These are phyloP conservation scores for Macaria liturata DNA, from an alignment of 2,888 invertebrate genomes.

Conservation along the genomic window DNA sequence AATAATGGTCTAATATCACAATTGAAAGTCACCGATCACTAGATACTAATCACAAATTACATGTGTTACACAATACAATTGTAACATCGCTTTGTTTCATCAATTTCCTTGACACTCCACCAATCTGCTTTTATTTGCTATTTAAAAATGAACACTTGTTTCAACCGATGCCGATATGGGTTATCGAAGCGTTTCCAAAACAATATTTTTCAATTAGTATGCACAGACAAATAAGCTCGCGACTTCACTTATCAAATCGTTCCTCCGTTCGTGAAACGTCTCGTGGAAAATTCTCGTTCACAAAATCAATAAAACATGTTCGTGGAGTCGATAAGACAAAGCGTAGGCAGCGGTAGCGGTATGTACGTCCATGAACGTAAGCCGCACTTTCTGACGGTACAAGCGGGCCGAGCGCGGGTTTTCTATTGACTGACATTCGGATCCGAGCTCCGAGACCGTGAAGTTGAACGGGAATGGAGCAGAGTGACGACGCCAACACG, in stretches of 20 bases:
- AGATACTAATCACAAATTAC: conserved; percentile 35
- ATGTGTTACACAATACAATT: conserved; percentile 39
- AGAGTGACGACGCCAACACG: conserved; percentile 37
- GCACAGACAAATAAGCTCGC: conserved; percentile 31
- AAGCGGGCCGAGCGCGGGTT: conserved; percentile 54
- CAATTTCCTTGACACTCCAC: conserved; percentile 9
- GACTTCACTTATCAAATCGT: conserved; percentile 51
- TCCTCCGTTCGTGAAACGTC: conserved; percentile 45
- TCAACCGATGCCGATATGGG: conserved; percentile 9
- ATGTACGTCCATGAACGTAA: conserved; percentile 26
- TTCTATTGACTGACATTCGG: conserved; percentile 57
- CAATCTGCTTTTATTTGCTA: conserved; percentile 6
- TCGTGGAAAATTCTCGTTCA: conserved; percentile 52
- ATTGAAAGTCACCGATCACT: conserved; percentile 10
- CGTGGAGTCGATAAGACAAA: conserved; percentile 55
- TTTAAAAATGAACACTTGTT: conserved; percentile 4
- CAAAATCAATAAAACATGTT: conserved; percentile 61
- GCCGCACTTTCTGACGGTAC: conserved; percentile 49
- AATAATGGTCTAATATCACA: conserved; percentile 23
- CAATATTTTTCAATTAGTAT: conserved; percentile 26
- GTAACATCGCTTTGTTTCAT: conserved; percentile 4
- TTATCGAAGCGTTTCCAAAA: conserved; percentile 24
- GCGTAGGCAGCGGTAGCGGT: conserved; percentile 53
- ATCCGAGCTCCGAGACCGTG: conserved; percentile 44
- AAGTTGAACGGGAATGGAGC: conserved; percentile 45